Percentiles rank a stretch among this genome's conserved stretches.
Evolutionary conservation across 2,888 invertebrate genomes (phyloP).

Genomic region (Cephus nigrinus): DNA sequence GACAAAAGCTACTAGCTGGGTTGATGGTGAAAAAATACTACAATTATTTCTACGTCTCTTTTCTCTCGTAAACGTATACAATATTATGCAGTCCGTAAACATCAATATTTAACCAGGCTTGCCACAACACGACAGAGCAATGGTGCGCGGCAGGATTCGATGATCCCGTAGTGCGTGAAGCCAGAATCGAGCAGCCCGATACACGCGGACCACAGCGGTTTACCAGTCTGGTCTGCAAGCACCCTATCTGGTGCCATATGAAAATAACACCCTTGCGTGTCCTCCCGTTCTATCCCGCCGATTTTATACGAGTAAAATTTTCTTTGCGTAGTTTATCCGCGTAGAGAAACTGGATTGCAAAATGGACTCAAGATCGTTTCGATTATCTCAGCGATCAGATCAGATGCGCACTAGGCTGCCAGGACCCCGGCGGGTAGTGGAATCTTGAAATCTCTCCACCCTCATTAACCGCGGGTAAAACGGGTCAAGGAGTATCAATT

Average conservation of each 20-base stretch:
- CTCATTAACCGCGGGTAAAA: neutral
- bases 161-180: neutral
- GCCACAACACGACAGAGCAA: neutral
- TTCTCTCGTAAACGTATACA: neutral
- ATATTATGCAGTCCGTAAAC: neutral
- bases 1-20: neutral
- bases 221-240: neutral
- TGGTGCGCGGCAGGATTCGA: neutral
- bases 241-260: neutral
- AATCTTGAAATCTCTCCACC: neutral
- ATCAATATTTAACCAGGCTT: neutral
- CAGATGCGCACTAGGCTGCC: neutral
- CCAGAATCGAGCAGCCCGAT: neutral
- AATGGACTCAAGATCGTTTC: neutral
- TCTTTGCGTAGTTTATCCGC: neutral
- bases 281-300: neutral
- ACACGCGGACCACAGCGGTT: neutral
- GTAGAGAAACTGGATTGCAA: neutral
- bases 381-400: neutral
- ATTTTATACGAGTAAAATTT: neutral
- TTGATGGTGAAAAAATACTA: neutral
- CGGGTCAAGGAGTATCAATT: neutral
- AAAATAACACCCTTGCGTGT: neutral
- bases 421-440: neutral
- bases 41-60: neutral